Conservation (phyloP, 2,888 invertebrate genomes). For the Thumatha senex region DNA sequence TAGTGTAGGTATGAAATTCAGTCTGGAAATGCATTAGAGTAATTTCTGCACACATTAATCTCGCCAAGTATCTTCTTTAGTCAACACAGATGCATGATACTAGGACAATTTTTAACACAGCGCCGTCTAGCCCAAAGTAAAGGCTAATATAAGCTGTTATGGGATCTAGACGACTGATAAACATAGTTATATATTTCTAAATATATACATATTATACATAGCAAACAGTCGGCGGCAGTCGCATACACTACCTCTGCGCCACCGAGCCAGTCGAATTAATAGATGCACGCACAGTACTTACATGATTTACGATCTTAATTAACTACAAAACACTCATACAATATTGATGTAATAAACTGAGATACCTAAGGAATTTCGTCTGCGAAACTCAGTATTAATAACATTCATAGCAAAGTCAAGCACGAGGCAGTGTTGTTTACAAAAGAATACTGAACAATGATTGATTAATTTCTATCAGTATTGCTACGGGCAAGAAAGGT, state of each 20-base stretch:
- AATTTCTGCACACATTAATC: conserved; percentile 8
- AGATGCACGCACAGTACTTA: conserved; percentile 15
- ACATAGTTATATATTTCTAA: too few relatives aligned
- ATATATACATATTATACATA: too few relatives aligned
- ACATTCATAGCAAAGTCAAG: conserved; percentile 5
- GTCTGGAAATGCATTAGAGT: conserved; percentile 25
- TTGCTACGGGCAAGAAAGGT: conserved; percentile 63
- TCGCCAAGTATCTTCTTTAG: conserved; percentile 8
- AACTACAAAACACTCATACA: conserved; percentile 27
- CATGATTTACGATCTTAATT: conserved; percentile 16
- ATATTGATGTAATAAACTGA: conserved; percentile 21
- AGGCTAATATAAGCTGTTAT: too few relatives aligned
- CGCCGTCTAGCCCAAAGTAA: too few relatives aligned
- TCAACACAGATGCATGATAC: conserved; percentile 5
- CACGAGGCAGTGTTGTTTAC: conserved; percentile 61
- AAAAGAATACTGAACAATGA: conserved; percentile 33
- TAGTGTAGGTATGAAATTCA: conserved; percentile 26
- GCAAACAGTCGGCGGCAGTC: too few relatives aligned
- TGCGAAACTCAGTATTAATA: conserved; percentile 15
- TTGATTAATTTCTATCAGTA: conserved; percentile 23
- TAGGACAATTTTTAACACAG: too few relatives aligned
- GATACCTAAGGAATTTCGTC: conserved; percentile 24
- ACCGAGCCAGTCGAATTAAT: too few relatives aligned
- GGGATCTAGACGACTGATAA: too few relatives aligned
- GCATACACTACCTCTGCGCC: too few relatives aligned